Percentiles rank a stretch among this genome's conserved stretches.
phyloP scores from a whole-genome alignment of 2,113 vertebrate species.

The Ahaetulla prasina region DNA sequence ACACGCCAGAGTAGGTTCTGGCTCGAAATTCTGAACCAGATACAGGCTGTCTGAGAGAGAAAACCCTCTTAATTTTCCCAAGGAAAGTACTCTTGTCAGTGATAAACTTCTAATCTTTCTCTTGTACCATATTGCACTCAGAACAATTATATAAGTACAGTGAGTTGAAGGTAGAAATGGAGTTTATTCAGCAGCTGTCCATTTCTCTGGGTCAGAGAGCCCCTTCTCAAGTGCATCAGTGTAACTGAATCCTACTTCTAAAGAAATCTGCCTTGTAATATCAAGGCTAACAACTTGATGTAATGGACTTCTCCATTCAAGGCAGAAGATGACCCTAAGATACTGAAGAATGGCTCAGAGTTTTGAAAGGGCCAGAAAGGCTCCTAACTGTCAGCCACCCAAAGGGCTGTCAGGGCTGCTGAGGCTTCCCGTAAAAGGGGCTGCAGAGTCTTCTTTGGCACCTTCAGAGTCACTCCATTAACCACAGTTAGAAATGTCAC shows the following conservation, averaged over 20 bases:
- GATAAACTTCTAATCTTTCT: background rate
- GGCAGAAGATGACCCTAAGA: background rate
- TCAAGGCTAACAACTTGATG: background rate
- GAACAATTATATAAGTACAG: background rate
- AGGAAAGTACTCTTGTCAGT: background rate
- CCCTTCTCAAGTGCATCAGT: background rate
- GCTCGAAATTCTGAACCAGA: background rate
- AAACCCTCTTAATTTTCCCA: background rate
- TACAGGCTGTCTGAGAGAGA: background rate
- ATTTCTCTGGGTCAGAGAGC: background rate
- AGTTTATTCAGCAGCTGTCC: constrained; percentile 11
- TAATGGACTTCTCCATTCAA: background rate
- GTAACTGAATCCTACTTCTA: background rate
- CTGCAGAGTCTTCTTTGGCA: constrained; percentile 28
- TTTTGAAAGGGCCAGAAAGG: background rate
- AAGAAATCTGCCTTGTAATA: background rate
- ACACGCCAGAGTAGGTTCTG: background rate
- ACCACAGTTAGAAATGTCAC: constrained; percentile 13
- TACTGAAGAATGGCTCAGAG: background rate
- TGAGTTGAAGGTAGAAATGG: background rate
- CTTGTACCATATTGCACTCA: background rate
- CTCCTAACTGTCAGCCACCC: constrained; percentile 21
- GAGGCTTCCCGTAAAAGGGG: constrained; percentile 19
- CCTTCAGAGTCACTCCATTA: constrained; percentile 26
- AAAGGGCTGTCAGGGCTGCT: constrained; percentile 15